Base-by-base conservation (phyloP, 2,888 invertebrate genomes). In the Allolobophora icterica region DNA sequence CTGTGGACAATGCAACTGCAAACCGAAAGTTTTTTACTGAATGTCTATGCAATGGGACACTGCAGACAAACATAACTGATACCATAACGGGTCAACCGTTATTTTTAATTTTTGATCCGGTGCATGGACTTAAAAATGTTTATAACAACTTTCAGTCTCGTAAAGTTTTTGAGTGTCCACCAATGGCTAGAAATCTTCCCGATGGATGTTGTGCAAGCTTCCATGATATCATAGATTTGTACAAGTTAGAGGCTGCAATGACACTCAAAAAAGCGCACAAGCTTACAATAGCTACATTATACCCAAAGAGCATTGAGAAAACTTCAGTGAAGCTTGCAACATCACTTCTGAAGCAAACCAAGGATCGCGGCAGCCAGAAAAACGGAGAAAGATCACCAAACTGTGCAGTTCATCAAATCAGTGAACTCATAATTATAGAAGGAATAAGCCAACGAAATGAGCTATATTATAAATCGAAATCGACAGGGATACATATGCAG, bases 21-120 rank as follows among this genome's bases (percentile, higher is more conserved):
- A 89, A 89, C 35, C 6, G 89, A 38, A 89, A 89, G 38, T 89
- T 38, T 38, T 38, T 38, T n/a, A n/a, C n/a, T 35, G n/a, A 87
- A 17, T 87, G 87, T n/a, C 33, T 33, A n/a, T 87, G 87, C 87
- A 19, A n/a, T 19, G 87, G 87, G 19, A 17, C 15, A 19, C 87
- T 87, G 15, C 87, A 87, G 35, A 24, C 87, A 17, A 17, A 35
- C 35, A 87, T 87, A 15, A 87, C 35, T 87, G 87, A 87, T 87
- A 19, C 87, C 33, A 19, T 19, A n/a, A 87, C 87, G 15, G 35
- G 87, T n/a, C 33, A 87, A 87, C 87, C 35, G n/a, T n/a, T n/a
- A n/a, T 58, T 24, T 58, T 58, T 58, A 19, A 17, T 19, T 58
- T 17, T 24, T 24, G 19, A 58, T 24, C 58, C 17, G 17, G 17